Evolutionary conservation across 2,113 vertebrate genomes (phyloP).

Genomic region (Buteo buteo): DNA sequence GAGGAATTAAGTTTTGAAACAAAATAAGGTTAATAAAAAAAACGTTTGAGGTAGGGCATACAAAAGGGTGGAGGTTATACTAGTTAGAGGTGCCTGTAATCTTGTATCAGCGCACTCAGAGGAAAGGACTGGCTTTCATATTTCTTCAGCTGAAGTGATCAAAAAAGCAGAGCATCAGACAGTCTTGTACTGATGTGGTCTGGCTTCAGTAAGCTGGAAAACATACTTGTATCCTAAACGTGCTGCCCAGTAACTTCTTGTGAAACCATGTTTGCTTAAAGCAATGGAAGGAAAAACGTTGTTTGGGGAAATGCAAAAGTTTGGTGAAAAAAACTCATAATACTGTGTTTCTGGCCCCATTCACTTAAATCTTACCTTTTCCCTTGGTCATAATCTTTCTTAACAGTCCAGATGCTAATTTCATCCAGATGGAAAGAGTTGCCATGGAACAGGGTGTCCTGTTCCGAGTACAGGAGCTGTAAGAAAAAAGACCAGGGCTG

Average conservation of each 20-base stretch:
- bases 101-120: not conserved
- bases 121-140: not conserved
- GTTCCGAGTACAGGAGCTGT: not conserved
- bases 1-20: not conserved
- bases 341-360: not conserved
- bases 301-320: not conserved
- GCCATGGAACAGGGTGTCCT: fast-evolving
- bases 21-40: conserved; percentile 9
- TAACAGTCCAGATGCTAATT: not conserved
- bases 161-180: not conserved
- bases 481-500: not conserved
- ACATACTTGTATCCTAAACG: not conserved
- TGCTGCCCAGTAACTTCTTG: not conserved
- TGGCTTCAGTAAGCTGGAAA: not conserved
- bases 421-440: not conserved
- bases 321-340: not conserved
- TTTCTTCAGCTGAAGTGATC: not conserved
- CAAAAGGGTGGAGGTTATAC: not conserved
- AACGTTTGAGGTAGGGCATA: not conserved
- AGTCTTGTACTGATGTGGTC: not conserved
- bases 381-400: not conserved
- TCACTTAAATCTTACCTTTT: not conserved
- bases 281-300: not conserved
- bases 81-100: not conserved
- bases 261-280: not conserved